Base-by-base conservation (phyloP, 2,888 invertebrate species). In the Leistus spinibarbis region DNA sequence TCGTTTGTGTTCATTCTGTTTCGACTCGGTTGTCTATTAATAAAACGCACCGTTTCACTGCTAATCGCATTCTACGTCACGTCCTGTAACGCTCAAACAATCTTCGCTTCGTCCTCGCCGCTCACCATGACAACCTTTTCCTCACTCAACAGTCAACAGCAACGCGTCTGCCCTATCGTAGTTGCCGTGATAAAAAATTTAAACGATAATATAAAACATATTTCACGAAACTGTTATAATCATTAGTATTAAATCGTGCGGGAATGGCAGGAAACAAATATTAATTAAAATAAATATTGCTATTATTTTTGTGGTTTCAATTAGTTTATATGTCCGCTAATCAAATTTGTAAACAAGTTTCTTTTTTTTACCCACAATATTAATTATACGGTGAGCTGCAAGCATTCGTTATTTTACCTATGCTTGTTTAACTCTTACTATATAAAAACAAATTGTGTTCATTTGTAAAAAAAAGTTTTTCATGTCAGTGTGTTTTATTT, bases 41-140 rank as follows among this genome's bases (percentile, higher is more conserved):
- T 72, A 72, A 72, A 72, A 54, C 72, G 72, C 65, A 72, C 19
- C 72, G 72, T 72, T 72, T 72, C 65, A 72, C 65, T 27, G 62
- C 66, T 72, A 72, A 72, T 72, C 72, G 64, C 23, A 57, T 22
- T 16, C 22, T 70, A 72, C 72, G 72, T 72, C 72, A 72, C 66
- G 64, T 72, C 72, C 72, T 72, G 56, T 72, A 63, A 64, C 64
- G 23, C 64, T 64, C 60, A 60, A 60, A 60, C 22, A 60, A 60
- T 60, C 60, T 60, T 60, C 22, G 60, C 60, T 60, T 60, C 13
- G 17, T 60, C 60, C 60, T n/a, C 22, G 22, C n/a, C n/a, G n/a
- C n/a, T n/a, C n/a, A n/a, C n/a, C n/a, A n/a, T n/a, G n/a, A 60
- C 60, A 22, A 16, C 60, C 60, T 60, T 22, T 60, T 60, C 60